A percentile compares a stretch with the other conserved stretches of the same genome.
Evolutionary conservation across 2,888 invertebrate genomes (phyloP).

Genomic region (Horisme vitalbata): DNA sequence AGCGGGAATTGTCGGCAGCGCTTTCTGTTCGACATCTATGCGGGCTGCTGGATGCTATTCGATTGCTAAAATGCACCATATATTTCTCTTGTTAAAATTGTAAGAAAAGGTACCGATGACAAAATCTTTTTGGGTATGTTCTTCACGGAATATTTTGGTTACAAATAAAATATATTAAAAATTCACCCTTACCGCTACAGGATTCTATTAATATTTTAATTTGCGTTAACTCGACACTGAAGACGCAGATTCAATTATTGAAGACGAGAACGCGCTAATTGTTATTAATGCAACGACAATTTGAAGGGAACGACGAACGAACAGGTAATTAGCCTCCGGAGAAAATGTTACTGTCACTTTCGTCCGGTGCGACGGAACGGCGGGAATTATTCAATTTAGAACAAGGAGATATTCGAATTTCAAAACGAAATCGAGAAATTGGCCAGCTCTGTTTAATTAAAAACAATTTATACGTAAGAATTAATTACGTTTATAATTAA

Average conservation of each 20-base stretch:
- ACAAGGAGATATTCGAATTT: slow-evolving; percentile 6
- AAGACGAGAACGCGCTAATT: slow-evolving; percentile 55
- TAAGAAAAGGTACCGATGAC: not conserved
- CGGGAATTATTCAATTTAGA: slow-evolving; percentile 21
- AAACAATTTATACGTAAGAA: no score
- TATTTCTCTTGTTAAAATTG: slow-evolving; percentile 2
- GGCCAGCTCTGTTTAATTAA: no score
- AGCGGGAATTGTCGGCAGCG: slow-evolving; percentile 40
- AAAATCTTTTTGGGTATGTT: not conserved
- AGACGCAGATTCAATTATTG: slow-evolving; percentile 59
- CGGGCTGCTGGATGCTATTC: slow-evolving; percentile 15
- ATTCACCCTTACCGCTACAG: slow-evolving; percentile 29
- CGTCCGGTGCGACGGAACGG: slow-evolving; percentile 4
- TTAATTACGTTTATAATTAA: no score
- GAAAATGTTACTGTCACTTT: slow-evolving; percentile 23
- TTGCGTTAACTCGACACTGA: slow-evolving; percentile 46
- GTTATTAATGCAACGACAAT: slow-evolving; percentile 52
- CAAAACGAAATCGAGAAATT: not conserved
- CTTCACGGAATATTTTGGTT: no score
- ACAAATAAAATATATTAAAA: not conserved
- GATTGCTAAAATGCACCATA: slow-evolving; percentile 12
- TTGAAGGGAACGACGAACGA: slow-evolving; percentile 30
- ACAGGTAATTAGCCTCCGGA: slow-evolving; percentile 27
- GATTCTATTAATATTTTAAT: slow-evolving; percentile 47
- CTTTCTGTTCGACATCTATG: slow-evolving; percentile 33